phyloP scores from a whole-genome alignment of 2,113 vertebrate species.

The Podocnemis expansa region DNA sequence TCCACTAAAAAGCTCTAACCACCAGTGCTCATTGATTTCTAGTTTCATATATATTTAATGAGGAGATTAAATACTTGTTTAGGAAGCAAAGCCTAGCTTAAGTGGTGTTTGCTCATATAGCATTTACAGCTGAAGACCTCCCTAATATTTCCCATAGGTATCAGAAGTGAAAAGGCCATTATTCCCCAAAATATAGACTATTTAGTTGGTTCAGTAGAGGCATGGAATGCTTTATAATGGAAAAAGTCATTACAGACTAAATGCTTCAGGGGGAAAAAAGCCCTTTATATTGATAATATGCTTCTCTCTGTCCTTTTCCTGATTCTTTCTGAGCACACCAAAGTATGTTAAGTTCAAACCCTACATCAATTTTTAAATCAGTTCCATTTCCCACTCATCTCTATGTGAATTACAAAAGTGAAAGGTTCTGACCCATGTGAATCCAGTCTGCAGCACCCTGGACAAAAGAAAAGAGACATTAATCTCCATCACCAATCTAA shows the following conservation, averaged over 20 bases:
- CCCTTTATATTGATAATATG: constrained; percentile 10
- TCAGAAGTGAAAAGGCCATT: constrained; percentile 53
- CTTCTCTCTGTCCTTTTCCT: not conserved
- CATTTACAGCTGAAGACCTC: constrained; percentile 81
- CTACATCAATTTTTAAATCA: not conserved
- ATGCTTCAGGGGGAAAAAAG: constrained; percentile 11
- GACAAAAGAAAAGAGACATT: not conserved
- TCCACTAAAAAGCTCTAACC: constrained; percentile 87
- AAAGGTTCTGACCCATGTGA: not conserved
- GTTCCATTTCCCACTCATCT: not conserved
- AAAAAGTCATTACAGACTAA: constrained; percentile 47
- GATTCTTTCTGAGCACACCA: not conserved
- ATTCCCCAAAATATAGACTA: constrained; percentile 45
- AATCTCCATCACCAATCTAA: not conserved
- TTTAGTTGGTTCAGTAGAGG: constrained; percentile 36
- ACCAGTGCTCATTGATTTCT: constrained; percentile 91
- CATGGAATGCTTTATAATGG: not conserved
- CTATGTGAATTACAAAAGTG: not conserved
- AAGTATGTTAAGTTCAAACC: not conserved
- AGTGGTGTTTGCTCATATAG: constrained; percentile 85
- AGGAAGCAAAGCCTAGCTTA: constrained; percentile 91
- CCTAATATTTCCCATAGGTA: constrained; percentile 83
- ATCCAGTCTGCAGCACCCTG: not conserved
- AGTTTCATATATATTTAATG: constrained; percentile 99
- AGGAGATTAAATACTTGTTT: constrained; percentile 99